Evolutionary conservation across 2,888 invertebrate genomes (phyloP).

Genomic region (Prosapia bicincta): DNA sequence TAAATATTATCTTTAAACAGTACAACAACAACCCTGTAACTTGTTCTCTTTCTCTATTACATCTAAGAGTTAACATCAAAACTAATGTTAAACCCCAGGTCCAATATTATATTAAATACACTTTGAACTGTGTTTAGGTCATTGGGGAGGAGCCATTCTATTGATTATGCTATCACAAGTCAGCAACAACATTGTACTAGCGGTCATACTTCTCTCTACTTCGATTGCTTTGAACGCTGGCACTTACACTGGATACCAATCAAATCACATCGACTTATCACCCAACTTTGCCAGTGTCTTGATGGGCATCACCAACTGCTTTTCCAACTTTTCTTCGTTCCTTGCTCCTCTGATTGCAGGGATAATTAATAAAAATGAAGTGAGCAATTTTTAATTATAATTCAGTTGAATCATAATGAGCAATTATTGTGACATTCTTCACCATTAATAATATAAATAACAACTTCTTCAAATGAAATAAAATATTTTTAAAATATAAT

Average conservation of each 20-base stretch:
- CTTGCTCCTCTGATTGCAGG: neutral
- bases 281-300: neutral
- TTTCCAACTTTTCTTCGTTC: neutral
- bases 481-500: no score
- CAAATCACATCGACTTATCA: neutral
- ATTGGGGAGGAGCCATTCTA: neutral
- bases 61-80: no score
- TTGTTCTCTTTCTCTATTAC: no score
- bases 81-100: no score
- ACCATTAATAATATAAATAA: no score
- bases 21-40: no score
- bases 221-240: neutral
- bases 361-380: neutral
- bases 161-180: neutral
- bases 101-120: no score
- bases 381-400: neutral
- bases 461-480: no score
- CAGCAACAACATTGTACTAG: neutral
- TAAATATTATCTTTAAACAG: no score
- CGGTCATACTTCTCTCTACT: neutral
- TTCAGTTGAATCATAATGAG: no score
- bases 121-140: slow-evolving; percentile 6
- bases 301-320: neutral
- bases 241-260: neutral
- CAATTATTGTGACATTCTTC: no score